These are phyloP conservation scores for Argyresthia albistria DNA, from an alignment of 2,888 invertebrate genomes.

Conservation along the genomic window DNA sequence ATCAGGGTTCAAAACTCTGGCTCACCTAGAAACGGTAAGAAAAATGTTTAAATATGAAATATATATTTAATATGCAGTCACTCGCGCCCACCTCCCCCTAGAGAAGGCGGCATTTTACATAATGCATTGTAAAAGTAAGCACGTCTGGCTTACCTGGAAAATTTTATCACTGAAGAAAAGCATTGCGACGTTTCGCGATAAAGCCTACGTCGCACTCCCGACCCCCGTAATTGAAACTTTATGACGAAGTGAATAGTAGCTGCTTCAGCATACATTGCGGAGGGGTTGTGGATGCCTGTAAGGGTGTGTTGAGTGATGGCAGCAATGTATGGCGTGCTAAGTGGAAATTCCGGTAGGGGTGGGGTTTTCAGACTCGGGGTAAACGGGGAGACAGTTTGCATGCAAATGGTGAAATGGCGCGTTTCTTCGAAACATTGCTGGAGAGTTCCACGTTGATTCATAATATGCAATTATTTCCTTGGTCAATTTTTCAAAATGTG, in stretches of 20 bases:
- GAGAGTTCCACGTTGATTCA: not conserved
- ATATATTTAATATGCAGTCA: no score
- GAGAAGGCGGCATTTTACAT: not conserved
- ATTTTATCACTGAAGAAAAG: not conserved
- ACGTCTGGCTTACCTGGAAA: not conserved
- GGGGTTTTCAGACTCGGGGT: not conserved
- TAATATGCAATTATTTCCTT: no score
- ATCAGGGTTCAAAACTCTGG: no score
- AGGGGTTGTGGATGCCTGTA: not conserved
- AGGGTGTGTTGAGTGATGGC: not conserved
- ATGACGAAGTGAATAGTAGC: not conserved
- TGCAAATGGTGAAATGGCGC: not conserved
- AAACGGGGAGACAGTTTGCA: not conserved
- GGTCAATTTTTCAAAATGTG: no score
- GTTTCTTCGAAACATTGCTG: not conserved
- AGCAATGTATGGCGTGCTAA: not conserved
- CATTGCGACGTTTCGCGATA: not conserved
- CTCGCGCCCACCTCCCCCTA: no score
- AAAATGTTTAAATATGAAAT: no score
- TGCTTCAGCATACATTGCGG: not conserved
- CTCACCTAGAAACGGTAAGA: no score
- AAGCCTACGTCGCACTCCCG: not conserved
- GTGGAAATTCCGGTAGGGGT: not conserved
- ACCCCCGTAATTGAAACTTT: not conserved
- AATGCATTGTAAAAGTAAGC: not conserved